Conservation (phyloP, 2,888 invertebrate species). For the Cataglyphis cursor region DNA sequence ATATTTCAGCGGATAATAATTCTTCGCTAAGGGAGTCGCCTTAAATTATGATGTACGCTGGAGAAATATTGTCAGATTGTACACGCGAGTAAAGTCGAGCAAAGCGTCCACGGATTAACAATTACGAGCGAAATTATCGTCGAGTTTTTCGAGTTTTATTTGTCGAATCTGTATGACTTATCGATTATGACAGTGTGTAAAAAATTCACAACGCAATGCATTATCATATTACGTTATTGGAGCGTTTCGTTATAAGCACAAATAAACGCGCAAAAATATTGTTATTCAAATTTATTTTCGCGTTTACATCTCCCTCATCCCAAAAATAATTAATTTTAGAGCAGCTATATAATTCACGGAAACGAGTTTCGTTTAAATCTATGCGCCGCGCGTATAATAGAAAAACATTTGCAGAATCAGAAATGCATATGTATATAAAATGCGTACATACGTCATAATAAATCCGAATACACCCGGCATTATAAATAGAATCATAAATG, state of each 20-base stretch:
- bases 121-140: constrained; percentile 5
- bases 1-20: constrained; percentile 35
- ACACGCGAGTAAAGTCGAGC: not conserved
- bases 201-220: not conserved
- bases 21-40: not conserved
- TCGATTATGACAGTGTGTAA: not conserved
- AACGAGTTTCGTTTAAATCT: constrained; percentile 20
- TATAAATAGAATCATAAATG: constrained; percentile 29
- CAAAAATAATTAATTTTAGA: constrained; percentile 4
- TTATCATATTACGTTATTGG: not conserved
- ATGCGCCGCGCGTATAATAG: not conserved
- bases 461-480: constrained; percentile 12
- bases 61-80: constrained; percentile 1
- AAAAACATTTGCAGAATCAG: constrained; percentile 4
- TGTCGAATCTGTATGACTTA: not conserved
- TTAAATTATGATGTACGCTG: constrained; percentile 34
- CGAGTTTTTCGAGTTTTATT: not conserved
- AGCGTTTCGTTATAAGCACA: not conserved
- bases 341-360: not conserved
- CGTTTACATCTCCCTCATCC: not conserved
- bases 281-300: not conserved
- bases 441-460: constrained; percentile 21
- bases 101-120: not conserved
- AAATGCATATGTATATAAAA: not conserved
- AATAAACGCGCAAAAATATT: not conserved